These are phyloP conservation scores for Hydrozoanthus tunicans DNA, from an alignment of 64 coral and sea anemone genomes.

Conservation along the genomic window DNA sequence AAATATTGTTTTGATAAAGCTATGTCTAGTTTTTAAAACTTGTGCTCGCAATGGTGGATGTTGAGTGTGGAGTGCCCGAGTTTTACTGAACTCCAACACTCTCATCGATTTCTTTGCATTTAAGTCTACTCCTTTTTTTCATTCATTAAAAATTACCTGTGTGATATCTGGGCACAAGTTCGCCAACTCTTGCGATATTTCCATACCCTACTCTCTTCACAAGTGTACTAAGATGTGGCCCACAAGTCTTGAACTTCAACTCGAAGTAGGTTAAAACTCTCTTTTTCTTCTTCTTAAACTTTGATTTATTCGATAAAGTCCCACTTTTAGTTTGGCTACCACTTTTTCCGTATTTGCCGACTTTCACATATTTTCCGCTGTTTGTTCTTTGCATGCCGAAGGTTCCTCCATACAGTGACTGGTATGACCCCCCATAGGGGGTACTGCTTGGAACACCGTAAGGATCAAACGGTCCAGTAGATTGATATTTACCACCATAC, in stretches of 20 bases:
- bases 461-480: neutral
- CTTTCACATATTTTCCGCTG: neutral
- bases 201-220: conserved; percentile 41
- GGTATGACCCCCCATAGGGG: neutral
- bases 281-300: conserved; percentile 18
- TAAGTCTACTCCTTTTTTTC: too few species aligned
- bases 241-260: conserved; percentile 44
- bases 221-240: neutral
- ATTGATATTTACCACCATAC: neutral
- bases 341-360: neutral
- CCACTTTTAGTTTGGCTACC: neutral
- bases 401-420: neutral
- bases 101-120: too few species aligned
- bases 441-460: neutral
- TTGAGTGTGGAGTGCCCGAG: too few species aligned
- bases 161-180: neutral
- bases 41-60: too few species aligned
- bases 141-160: conserved; percentile 14
- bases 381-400: neutral
- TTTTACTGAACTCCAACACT: too few species aligned
- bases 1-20: too few species aligned
- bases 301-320: neutral
- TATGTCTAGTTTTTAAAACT: too few species aligned
- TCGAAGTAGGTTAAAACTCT: conserved; percentile 45
- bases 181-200: conserved; percentile 43